phyloP scores from a whole-genome alignment of 2,888 invertebrate species.

The Epirrhoe tristata region DNA sequence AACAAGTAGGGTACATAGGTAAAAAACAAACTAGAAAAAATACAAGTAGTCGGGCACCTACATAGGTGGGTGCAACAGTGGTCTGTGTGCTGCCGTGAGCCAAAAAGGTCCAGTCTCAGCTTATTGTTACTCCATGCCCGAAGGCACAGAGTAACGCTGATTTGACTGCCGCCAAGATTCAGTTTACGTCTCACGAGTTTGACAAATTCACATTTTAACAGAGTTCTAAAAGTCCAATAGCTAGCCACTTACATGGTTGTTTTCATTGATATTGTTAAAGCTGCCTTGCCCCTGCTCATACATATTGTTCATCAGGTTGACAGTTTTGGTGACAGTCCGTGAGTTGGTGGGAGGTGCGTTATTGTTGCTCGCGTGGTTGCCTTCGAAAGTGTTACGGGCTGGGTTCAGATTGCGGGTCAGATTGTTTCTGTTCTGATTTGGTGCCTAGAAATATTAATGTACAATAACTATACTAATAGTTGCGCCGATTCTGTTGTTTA shows the following conservation, averaged over 20 bases:
- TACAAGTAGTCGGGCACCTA: too few species aligned
- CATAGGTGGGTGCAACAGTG: too few species aligned
- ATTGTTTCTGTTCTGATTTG: conserved; percentile 78
- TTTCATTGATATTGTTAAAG: conserved; percentile 76
- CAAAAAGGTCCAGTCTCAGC: too few species aligned
- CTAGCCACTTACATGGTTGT: conserved; percentile 67
- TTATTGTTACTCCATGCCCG: too few species aligned
- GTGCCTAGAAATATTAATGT: conserved; percentile 57
- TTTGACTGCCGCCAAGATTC: too few species aligned
- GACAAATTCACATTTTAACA: too few species aligned
- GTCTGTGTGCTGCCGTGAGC: too few species aligned
- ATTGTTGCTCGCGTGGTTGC: conserved; percentile 69
- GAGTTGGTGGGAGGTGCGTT: conserved; percentile 70
- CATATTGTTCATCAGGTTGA: conserved; percentile 81
- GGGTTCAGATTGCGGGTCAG: conserved; percentile 77
- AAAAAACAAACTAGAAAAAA: too few species aligned
- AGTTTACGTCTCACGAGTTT: too few species aligned
- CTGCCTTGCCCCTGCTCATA: conserved; percentile 76
- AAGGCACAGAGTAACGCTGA: too few species aligned
- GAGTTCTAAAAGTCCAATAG: neutral
- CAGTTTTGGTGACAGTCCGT: conserved; percentile 72
- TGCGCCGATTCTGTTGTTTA: too few species aligned
- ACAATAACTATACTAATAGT: neutral
- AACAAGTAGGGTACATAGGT: too few species aligned
- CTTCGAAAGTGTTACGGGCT: conserved; percentile 76